A percentile compares a stretch with the other conserved stretches of the same genome.
phyloP scores from a whole-genome alignment of 2,797 vertebrate genomes.

The Gambusia yucatana region DNA sequence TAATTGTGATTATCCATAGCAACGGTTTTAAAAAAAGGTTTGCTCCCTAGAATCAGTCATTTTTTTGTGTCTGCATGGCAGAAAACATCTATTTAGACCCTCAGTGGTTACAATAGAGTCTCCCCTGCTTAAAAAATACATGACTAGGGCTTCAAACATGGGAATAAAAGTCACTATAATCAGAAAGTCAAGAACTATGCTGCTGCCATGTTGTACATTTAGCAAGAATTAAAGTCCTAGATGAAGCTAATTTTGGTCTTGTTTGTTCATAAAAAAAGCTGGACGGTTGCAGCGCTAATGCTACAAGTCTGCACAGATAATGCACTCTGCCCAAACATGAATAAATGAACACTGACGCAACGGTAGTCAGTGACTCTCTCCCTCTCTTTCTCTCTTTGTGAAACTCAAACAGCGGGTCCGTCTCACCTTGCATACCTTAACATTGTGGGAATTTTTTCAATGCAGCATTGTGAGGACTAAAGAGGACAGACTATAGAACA shows the following conservation, averaged over 20 bases:
- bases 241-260: constrained; percentile 3
- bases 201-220: constrained; percentile 42
- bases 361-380: constrained; percentile 5
- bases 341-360: constrained; percentile 26
- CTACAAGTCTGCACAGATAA: constrained; percentile 26
- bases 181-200: constrained; percentile 47
- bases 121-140: constrained; percentile 26
- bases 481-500: constrained; percentile 19
- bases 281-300: constrained; percentile 40
- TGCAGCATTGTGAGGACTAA: constrained; percentile 14
- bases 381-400: constrained; percentile 37
- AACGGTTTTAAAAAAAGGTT: constrained; percentile 5
- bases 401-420: constrained; percentile 67
- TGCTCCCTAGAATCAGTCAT: constrained; percentile 47
- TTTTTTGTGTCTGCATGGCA: constrained; percentile 58
- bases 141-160: constrained; percentile 44
- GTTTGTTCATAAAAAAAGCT: constrained; percentile 29
- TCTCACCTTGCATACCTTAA: constrained; percentile 57
- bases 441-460: constrained; percentile 14
- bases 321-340: constrained; percentile 32
- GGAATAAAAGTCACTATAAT: constrained; percentile 21
- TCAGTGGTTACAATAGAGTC: constrained; percentile 14
- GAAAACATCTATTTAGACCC: constrained; percentile 46
- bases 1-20: constrained; percentile 32
- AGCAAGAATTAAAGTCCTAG: constrained; percentile 49